phyloP scores from a whole-genome alignment of 2,888 invertebrate genomes.

The Dasysyrphus albostriatus region DNA sequence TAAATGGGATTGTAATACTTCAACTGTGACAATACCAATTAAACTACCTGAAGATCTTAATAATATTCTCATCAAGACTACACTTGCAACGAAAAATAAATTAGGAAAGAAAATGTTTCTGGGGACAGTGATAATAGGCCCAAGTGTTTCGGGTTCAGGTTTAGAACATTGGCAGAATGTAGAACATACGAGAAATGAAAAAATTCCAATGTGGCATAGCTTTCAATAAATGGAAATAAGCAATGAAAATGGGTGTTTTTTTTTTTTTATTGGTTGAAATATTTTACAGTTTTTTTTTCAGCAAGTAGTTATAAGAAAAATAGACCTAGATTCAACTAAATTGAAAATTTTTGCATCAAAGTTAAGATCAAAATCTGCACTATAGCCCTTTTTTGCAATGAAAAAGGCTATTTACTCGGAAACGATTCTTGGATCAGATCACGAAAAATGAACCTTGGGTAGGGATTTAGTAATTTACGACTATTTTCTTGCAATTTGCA shows the following conservation, averaged over 20 bases:
- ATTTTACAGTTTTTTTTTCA: background rate
- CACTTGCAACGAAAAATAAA: constrained; percentile 83
- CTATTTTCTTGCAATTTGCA: no score
- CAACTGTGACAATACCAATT: constrained; percentile 81
- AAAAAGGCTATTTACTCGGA: no score
- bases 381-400: no score
- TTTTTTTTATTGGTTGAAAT: background rate
- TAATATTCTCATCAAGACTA: constrained; percentile 80
- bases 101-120: constrained; percentile 83
- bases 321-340: no score
- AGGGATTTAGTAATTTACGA: no score
- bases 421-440: no score
- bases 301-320: background rate
- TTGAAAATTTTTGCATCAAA: no score
- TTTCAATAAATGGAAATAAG: constrained; percentile 78
- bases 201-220: constrained; percentile 82
- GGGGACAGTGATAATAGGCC: constrained; percentile 81
- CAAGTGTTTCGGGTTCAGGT: constrained; percentile 77
- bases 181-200: constrained; percentile 79
- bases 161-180: constrained; percentile 81
- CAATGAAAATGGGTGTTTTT: background rate
- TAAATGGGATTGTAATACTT: constrained; percentile 87
- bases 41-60: constrained; percentile 80
- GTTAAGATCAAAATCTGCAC: no score
- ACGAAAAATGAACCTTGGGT: no score